A percentile compares a stretch with the other conserved stretches of the same genome.
phyloP scores from a whole-genome alignment of 2,113 vertebrate genomes.

The Toxostoma redivivum region DNA sequence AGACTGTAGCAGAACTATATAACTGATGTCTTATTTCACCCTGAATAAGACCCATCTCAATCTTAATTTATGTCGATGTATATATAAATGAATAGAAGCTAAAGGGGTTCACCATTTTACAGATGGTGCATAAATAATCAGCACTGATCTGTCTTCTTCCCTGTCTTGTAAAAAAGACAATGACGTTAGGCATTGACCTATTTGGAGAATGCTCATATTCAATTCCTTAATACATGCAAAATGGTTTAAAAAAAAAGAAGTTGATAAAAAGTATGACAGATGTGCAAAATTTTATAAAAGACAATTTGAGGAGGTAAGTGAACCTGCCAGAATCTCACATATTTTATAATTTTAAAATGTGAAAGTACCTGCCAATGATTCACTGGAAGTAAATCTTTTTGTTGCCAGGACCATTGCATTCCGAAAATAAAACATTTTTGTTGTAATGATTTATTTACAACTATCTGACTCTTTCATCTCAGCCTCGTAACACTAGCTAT shows the following conservation, averaged over 20 bases:
- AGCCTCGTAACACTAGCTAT: background rate
- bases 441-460: background rate
- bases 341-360: background rate
- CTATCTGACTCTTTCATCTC: background rate
- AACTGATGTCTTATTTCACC: background rate
- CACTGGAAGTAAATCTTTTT: background rate
- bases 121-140: background rate
- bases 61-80: background rate
- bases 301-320: background rate
- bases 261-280: conserved; percentile 1
- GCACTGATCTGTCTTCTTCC: background rate
- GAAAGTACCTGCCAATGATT: background rate
- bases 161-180: background rate
- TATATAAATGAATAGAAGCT: background rate
- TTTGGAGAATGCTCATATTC: background rate
- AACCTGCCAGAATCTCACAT: background rate
- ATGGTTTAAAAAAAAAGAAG: background rate
- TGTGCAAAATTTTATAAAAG: conserved; percentile 12
- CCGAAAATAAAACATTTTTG: conserved; percentile 5
- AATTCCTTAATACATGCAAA: background rate
- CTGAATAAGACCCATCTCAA: background rate
- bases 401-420: background rate
- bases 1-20: background rate
- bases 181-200: background rate
- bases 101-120: background rate